Conservation (phyloP, 2,797 vertebrate species). For the Chiroxiphia lanceolata region DNA sequence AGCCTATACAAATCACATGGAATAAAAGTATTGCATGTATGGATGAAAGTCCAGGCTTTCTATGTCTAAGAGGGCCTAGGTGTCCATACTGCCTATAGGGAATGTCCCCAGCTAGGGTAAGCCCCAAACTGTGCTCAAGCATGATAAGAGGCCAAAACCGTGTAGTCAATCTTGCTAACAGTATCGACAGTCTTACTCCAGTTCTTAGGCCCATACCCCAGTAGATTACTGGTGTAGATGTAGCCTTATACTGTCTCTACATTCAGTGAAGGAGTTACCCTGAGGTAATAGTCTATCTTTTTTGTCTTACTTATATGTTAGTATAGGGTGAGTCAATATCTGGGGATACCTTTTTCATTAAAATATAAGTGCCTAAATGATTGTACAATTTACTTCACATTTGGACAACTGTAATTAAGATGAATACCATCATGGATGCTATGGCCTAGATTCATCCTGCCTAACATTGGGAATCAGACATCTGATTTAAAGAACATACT, state of each 20-base stretch:
- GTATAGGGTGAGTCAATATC: not conserved
- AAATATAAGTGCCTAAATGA: not conserved
- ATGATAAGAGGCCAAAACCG: not conserved
- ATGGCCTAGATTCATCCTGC: not conserved
- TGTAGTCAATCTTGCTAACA: rapidly evolving
- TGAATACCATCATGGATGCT: not conserved
- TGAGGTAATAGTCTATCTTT: not conserved
- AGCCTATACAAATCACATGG: not conserved
- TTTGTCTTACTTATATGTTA: not conserved
- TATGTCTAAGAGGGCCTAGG: not conserved
- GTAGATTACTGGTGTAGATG: not conserved
- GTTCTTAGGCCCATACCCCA: not conserved
- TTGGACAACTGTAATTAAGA: not conserved
- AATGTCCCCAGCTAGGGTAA: not conserved
- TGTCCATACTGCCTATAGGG: not conserved
- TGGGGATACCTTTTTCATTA: not conserved
- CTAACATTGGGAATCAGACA: not conserved
- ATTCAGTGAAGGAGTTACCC: not conserved
- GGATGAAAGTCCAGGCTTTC: not conserved
- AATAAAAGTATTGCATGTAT: not conserved
- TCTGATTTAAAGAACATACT: not conserved
- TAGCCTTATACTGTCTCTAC: not conserved
- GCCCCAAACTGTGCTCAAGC: not conserved
- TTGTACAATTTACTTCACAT: not conserved
- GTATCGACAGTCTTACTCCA: not conserved